A percentile compares a stretch with the other conserved stretches of the same genome.
Conservation (phyloP, 2,113 vertebrate genomes). For the Enhydra lutris region DNA sequence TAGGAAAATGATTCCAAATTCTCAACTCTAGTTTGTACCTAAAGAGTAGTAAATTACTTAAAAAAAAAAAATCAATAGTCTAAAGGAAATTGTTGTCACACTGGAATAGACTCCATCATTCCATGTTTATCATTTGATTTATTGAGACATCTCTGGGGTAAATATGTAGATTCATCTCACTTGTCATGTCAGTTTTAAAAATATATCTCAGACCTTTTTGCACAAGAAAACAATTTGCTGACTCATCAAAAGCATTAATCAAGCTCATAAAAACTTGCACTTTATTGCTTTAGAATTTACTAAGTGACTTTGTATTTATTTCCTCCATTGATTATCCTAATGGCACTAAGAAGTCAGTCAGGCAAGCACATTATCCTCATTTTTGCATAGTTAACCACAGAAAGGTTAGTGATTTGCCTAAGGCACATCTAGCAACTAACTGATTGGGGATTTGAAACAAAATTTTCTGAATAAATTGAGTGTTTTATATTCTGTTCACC, state of each 20-base stretch:
- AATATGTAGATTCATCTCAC: conserved; percentile 48
- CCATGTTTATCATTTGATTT: conserved; percentile 46
- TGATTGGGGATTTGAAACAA: background rate
- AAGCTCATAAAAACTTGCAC: background rate
- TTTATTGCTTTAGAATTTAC: background rate
- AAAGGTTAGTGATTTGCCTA: background rate
- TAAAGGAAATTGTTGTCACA: background rate
- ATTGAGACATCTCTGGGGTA: conserved; percentile 33
- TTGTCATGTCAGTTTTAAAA: conserved; percentile 18
- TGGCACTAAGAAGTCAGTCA: background rate
- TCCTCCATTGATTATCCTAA: background rate
- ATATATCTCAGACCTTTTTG: conserved; percentile 53
- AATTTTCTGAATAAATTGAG: background rate
- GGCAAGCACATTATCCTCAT: background rate
- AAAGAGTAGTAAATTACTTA: background rate
- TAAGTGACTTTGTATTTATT: background rate
- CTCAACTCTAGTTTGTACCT: background rate
- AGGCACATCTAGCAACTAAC: background rate
- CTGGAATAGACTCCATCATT: conserved; percentile 23
- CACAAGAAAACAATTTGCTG: conserved; percentile 68
- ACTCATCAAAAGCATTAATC: conserved; percentile 64
- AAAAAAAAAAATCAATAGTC: background rate
- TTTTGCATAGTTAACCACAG: background rate
- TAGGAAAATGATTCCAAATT: background rate
- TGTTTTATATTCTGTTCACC: background rate